Evolutionary conservation across 2,888 invertebrate genomes (phyloP).

Genomic region (Smittia aterrima): DNA sequence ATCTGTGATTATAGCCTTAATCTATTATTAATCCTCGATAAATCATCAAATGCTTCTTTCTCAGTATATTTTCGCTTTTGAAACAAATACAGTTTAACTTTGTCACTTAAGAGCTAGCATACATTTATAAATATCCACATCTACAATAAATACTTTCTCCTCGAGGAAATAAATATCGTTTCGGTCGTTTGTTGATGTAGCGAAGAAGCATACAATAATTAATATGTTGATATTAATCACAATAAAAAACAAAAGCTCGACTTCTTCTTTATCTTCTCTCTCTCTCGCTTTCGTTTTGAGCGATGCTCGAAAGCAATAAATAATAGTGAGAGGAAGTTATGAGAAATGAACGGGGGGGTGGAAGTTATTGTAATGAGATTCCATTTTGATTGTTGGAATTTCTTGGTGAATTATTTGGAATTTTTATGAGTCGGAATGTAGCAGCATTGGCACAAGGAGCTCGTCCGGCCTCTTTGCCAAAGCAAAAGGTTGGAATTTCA

Average conservation of each 20-base stretch:
- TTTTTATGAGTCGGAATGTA: conserved; percentile 36
- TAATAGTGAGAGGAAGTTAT: conserved; percentile 30
- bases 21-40: conserved; percentile 32
- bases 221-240: conserved; percentile 33
- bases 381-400: conserved; percentile 17
- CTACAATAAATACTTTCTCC: background rate
- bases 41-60: conserved; percentile 15
- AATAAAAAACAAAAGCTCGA: background rate
- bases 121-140: conserved; percentile 23
- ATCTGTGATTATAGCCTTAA: conserved; percentile 29
- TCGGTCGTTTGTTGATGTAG: background rate
- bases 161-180: background rate
- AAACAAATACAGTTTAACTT: conserved; percentile 32
- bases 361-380: conserved; percentile 29
- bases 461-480: background rate
- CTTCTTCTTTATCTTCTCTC: background rate
- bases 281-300: background rate
- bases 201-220: conserved; percentile 11
- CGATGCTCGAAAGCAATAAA: conserved; percentile 35
- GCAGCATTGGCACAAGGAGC: conserved; percentile 12
- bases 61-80: background rate
- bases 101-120: conserved; percentile 37
- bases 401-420: conserved; percentile 38
- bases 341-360: conserved; percentile 6
- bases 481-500: conserved; percentile 19